Evolutionary conservation across 2,797 vertebrate genomes (phyloP), one percentile per base, ranked within the genome.

Genomic region (Apogon talboti): DNA sequence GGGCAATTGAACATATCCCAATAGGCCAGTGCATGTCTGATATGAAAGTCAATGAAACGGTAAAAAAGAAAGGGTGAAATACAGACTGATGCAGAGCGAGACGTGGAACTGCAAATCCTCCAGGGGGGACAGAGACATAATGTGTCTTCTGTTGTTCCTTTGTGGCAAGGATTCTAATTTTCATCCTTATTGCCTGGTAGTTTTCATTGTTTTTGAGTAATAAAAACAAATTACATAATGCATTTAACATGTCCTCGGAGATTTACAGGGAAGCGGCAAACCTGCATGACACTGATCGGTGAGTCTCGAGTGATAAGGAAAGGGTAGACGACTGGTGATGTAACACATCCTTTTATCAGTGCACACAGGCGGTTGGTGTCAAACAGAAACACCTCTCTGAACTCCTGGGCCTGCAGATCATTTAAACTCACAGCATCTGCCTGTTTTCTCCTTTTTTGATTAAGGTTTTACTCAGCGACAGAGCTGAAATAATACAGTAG

Each of bases 211-310:
- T 48, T 50, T 44, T 43, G 57, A 62, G 65, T 62, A 63, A 72
- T 78, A 49, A 74, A 84, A 76, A 71, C 45, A 68, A 56, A 70
- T 74, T 61, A 48, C 82, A 80, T 64, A 67, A 82, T 44, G 16
- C 11, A 11, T 55, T 61, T 66, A 69, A 67, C 60, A 41, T 48
- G 71, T 71, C 73, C 44, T 4, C 64, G 0, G 81, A 68, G 76
- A 38, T 73, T 66, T 76, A 41, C 50, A 53, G 54, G 69, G 55
- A 69, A 75, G 59, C 57, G 16, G 21, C 30, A 18, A 42, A 58
- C 45, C 43, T 35, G 61, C 46, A 35, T 67, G 73, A 66, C 76
- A 79, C 61, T 67, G 79, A 84, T 81, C 74, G 51, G 57, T 21
- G 62, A 71, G 66, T 57, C 45, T 33, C 0, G 2, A 33, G 47